Conservation (phyloP, 92 coral and sea anemone species). For the Parazoanthus swiftii region DNA sequence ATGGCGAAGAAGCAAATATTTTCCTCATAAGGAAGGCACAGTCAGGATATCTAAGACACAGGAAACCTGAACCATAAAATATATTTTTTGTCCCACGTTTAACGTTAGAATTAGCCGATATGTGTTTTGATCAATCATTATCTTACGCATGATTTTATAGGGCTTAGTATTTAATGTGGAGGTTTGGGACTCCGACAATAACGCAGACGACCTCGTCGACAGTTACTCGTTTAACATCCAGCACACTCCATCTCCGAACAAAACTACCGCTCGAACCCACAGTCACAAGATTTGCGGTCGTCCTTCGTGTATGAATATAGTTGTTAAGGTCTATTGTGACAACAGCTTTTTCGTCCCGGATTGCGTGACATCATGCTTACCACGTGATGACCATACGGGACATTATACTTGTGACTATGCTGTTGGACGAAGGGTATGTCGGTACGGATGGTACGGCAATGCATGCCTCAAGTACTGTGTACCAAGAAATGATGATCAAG, state of each 20-base stretch:
- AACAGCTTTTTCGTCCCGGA: constrained; percentile 63
- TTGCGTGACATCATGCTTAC: constrained; percentile 65
- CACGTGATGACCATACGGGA: constrained; percentile 75
- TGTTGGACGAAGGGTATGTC: constrained; percentile 58
- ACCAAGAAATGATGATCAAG: constrained; percentile 46
- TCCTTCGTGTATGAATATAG: constrained; percentile 51
- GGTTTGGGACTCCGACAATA: constrained; percentile 67
- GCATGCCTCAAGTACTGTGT: constrained; percentile 52
- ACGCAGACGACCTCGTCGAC: constrained; percentile 61
- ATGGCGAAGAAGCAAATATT: no score
- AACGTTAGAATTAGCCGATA: no score
- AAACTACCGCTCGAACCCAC: constrained; percentile 25
- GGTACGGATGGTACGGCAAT: constrained; percentile 60
- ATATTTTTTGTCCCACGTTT: no score
- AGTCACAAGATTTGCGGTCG: constrained; percentile 52
- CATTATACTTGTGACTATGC: constrained; percentile 76
- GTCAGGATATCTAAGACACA: no score
- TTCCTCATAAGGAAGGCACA: no score
- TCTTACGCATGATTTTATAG: constrained; percentile 17
- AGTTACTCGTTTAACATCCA: constrained; percentile 45
- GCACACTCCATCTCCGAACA: constrained; percentile 42
- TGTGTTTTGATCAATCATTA: neutral
- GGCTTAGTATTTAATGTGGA: constrained; percentile 50
- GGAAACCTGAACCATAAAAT: no score
- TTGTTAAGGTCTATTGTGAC: constrained; percentile 64